A percentile compares a stretch with the other conserved stretches of the same genome.
Conservation (phyloP, 2,113 vertebrate species). For the Entosphenus tridentatus region DNA sequence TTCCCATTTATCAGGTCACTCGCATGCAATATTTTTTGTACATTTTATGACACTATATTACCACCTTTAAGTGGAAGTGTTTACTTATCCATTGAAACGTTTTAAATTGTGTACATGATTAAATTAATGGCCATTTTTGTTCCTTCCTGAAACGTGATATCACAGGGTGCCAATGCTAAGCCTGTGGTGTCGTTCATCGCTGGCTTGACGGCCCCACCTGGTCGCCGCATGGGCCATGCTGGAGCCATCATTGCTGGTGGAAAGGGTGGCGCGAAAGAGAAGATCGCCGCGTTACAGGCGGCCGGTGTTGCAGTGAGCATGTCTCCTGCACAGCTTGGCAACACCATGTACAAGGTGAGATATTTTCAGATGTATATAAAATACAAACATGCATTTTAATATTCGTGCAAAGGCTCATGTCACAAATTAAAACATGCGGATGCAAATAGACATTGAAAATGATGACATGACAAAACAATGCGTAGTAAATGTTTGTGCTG, state of each 20-base stretch:
- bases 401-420: too few relatives aligned
- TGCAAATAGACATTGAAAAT: too few relatives aligned
- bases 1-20: too few relatives aligned
- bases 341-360: slow-evolving; percentile 79
- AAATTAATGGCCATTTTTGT: too few relatives aligned
- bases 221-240: slow-evolving; percentile 81
- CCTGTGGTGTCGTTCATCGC: slow-evolving; percentile 96
- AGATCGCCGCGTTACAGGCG: slow-evolving; percentile 72
- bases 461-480: background rate
- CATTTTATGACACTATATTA: too few relatives aligned
- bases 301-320: slow-evolving; percentile 83
- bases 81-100: too few relatives aligned
- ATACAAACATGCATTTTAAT: too few relatives aligned
- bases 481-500: slow-evolving; percentile 10
- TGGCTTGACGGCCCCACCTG: slow-evolving; percentile 74
- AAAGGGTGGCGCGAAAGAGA: slow-evolving; percentile 91
- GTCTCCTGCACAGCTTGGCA: slow-evolving; percentile 89
- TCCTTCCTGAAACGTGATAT: background rate
- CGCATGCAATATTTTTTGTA: too few relatives aligned
- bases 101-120: too few relatives aligned
- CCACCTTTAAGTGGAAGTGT: too few relatives aligned
- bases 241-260: slow-evolving; percentile 93
- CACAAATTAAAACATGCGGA: too few relatives aligned
- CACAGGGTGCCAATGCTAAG: slow-evolving; percentile 56
- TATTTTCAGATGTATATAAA: too few relatives aligned